A percentile compares a stretch with the other conserved stretches of the same genome.
Conservation (phyloP, 1,140 invertebrate genomes). For the Leptopilina boulardi region DNA sequence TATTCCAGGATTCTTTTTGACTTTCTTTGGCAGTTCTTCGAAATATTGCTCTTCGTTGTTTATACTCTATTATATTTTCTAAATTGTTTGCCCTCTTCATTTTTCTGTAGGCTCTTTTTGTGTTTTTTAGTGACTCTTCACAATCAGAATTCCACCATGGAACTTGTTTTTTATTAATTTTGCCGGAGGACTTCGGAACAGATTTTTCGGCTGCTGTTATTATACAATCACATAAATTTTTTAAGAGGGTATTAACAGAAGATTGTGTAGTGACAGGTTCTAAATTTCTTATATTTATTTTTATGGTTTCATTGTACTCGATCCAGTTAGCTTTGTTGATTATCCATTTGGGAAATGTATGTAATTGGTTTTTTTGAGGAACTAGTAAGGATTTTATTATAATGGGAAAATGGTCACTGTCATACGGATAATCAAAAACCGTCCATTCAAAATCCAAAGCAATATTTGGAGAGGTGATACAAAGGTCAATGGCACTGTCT, state of each 20-base stretch:
- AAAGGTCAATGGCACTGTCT: conserved; percentile 2
- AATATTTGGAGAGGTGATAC: not conserved
- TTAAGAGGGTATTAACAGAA: too few species aligned
- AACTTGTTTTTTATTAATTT: conserved; percentile 48
- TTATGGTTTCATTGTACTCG: not conserved
- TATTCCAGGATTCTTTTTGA: conserved; percentile 24
- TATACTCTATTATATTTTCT: conserved; percentile 53
- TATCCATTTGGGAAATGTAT: conserved; percentile 40
- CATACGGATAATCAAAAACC: conserved; percentile 53
- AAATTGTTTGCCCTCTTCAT: conserved; percentile 54
- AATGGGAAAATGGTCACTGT: conserved; percentile 60
- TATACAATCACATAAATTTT: too few species aligned
- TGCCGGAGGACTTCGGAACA: conserved; percentile 49
- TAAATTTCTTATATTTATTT: not conserved
- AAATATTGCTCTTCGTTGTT: conserved; percentile 51
- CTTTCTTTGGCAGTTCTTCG: conserved; percentile 16
- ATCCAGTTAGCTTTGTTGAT: not conserved
- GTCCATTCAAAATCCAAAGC: conserved; percentile 55
- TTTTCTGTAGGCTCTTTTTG: conserved; percentile 55
- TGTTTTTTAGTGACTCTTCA: conserved; percentile 50
- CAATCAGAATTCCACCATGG: conserved; percentile 64
- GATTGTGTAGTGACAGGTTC: conserved; percentile 35
- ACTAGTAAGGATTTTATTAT: conserved; percentile 42
- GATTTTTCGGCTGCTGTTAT: not conserved
- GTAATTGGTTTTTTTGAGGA: conserved; percentile 52